Evolutionary conservation across 2,797 vertebrate species (phyloP), one percentile per base, ranked within the genome.

Genomic region (Tapirus indicus): DNA sequence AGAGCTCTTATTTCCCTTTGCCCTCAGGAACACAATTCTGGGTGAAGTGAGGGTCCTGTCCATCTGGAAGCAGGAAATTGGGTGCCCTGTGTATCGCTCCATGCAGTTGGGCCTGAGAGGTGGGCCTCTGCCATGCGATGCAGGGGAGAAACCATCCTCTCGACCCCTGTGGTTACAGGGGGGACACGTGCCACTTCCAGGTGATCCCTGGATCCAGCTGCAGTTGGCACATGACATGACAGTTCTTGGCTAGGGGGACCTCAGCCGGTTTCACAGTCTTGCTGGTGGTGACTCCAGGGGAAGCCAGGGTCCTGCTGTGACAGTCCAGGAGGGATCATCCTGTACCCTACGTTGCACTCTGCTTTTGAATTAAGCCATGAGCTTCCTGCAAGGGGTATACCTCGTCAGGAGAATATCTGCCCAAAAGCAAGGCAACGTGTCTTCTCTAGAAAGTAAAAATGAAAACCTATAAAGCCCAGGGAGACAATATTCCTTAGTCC

Each of bases 401-500:
- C 25, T 71, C 29, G 5, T 60, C 17, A 62, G 69, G 64, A 88
- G 21, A 72, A 4, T 11, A 41, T 2, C 2, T 54, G 25, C 44
- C 11, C n/a, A 2, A 44, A 75, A 49, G 44, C 74, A 69, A 95
- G 58, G 41, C 27, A 2, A 27, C 1, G 3, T 58, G 54, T 58
- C 64, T 95, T 47, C 17, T n/a, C 4, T 23, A n/a, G 44, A 64
- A 92, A 94, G 3, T 10, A 58, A 82, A 72, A 71, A 18, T 17
- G 0, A 38, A 17, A 60, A 41, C 14, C 9, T 38, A 5, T 3
- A 20, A 85, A 80, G 12, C 12, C 60, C 66, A 54, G 32, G 71
- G 27, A 16, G 3, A 62, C 2, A 5, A 6, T 0, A 7, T 27
- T 27, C 20, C 29, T 12, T 7, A 21, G n/a, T 6, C 7, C 4